Percentiles rank a stretch among this genome's conserved stretches.
These are phyloP conservation scores for Drosophila kurseongensis DNA, from an alignment of 1,140 invertebrate genomes.

Conservation along the genomic window DNA sequence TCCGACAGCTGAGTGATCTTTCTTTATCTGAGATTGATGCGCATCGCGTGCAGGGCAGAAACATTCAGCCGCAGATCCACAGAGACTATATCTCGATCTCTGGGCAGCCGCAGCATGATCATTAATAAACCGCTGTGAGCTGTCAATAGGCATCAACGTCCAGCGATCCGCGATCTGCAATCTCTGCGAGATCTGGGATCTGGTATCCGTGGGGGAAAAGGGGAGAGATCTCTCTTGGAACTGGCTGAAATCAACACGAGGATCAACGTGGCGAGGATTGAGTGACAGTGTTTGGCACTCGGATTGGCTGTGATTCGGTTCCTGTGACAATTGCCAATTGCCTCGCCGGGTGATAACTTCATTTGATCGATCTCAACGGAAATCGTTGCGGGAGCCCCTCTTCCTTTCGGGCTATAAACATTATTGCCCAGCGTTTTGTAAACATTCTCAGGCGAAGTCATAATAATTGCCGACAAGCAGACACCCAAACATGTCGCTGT, in stretches of 20 bases:
- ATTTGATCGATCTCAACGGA: constrained; percentile 44
- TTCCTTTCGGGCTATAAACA: constrained; percentile 15
- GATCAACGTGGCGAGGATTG: constrained; percentile 31
- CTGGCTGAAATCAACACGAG: constrained; percentile 47
- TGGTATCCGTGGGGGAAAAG: neutral
- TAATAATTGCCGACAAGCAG: constrained; percentile 22
- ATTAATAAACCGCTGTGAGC: constrained; percentile 84
- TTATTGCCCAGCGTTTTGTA: constrained; percentile 38
- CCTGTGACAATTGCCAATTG: constrained; percentile 69
- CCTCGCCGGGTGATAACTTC: constrained; percentile 56
- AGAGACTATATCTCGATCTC: constrained; percentile 29
- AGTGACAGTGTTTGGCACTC: constrained; percentile 74
- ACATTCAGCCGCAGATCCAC: constrained; percentile 23
- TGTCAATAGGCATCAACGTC: constrained; percentile 83
- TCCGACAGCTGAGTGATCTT: constrained; percentile 76
- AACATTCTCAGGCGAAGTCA: constrained; percentile 67
- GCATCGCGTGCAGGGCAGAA: constrained; percentile 62
- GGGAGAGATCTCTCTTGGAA: neutral
- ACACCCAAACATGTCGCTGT: constrained; percentile 58
- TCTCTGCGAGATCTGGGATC: neutral
- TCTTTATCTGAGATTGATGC: constrained; percentile 77
- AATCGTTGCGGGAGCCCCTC: constrained; percentile 40
- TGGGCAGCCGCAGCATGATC: constrained; percentile 74
- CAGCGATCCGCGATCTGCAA: constrained; percentile 42
- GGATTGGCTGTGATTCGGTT: constrained; percentile 56